phyloP scores from a whole-genome alignment of 2,113 vertebrate species.

The Polypterus senegalus region DNA sequence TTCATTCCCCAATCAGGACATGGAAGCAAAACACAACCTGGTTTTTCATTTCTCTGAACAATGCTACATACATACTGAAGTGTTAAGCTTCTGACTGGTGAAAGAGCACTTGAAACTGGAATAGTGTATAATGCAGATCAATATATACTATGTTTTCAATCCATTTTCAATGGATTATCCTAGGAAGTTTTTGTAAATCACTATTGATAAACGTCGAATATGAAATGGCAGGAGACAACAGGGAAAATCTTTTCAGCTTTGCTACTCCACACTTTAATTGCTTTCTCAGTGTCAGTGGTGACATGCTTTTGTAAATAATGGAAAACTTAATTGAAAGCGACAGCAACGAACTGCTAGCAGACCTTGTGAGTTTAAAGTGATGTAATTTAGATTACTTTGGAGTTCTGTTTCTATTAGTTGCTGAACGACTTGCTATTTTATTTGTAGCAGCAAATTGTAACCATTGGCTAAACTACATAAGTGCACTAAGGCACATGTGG shows the following conservation, averaged over 20 bases:
- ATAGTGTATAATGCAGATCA: too few relatives aligned
- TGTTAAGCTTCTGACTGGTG: too few relatives aligned
- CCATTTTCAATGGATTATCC: too few relatives aligned
- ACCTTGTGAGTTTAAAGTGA: constrained; percentile 12
- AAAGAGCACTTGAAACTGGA: too few relatives aligned
- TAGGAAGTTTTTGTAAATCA: too few relatives aligned
- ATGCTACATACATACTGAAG: too few relatives aligned
- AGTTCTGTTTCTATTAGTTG: constrained; percentile 13
- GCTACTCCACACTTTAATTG: constrained; percentile 11
- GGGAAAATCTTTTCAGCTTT: background rate
- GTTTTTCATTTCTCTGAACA: too few relatives aligned
- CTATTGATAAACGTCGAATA: background rate
- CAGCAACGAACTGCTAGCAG: constrained; percentile 12
- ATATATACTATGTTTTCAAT: too few relatives aligned
- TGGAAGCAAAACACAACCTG: too few relatives aligned
- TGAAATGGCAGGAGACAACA: background rate
- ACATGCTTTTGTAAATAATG: constrained; percentile 18
- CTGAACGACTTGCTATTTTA: constrained; percentile 16
- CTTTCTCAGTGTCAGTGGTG: constrained; percentile 15
- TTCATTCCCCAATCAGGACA: too few relatives aligned
- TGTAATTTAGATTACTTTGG: constrained; percentile 13
- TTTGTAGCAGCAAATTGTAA: constrained; percentile 10
- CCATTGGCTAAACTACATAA: constrained; percentile 3
- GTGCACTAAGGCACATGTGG: constrained; percentile 4
- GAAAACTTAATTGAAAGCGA: constrained; percentile 17